Percentiles rank a stretch among this genome's conserved stretches.
Evolutionary conservation across 1,140 invertebrate genomes (phyloP).

Genomic region (Planococcus citri): DNA sequence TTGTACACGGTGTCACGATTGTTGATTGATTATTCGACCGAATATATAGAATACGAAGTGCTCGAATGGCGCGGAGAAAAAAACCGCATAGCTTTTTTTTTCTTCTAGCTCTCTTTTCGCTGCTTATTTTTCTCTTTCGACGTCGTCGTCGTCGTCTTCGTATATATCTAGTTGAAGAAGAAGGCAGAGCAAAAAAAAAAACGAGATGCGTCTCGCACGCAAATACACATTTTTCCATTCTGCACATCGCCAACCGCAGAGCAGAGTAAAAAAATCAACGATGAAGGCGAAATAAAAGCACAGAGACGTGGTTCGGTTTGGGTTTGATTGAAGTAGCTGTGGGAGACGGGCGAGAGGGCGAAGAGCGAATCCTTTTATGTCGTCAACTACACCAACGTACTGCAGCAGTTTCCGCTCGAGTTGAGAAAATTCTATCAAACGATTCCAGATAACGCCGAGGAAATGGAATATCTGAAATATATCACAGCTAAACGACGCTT

Average conservation of each 20-base stretch:
- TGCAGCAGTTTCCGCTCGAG: conserved; percentile 11
- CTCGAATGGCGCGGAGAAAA: no score
- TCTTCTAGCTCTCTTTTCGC: no score
- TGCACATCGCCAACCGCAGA: not conserved
- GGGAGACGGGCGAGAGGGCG: not conserved
- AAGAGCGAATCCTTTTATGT: conserved; percentile 13
- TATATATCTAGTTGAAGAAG: no score
- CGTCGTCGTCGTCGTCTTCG: no score
- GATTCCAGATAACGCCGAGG: conserved; percentile 13
- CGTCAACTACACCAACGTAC: conserved; percentile 9
- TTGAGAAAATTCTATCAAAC: conserved; percentile 17
- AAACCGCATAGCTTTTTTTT: no score
- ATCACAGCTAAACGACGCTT: conserved; percentile 12
- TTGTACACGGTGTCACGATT: no score
- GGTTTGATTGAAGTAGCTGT: not conserved
- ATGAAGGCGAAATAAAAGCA: not conserved
- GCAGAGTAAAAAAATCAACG: not conserved
- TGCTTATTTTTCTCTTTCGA: no score
- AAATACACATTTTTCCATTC: not conserved
- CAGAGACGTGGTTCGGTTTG: not conserved
- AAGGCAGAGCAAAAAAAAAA: no score
- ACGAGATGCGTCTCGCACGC: no score
- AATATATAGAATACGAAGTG: no score
- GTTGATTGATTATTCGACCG: no score
- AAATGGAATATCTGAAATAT: conserved; percentile 19